These are phyloP conservation scores for Saturnia japonica DNA, from an alignment of 2,888 invertebrate species.

Conservation along the genomic window DNA sequence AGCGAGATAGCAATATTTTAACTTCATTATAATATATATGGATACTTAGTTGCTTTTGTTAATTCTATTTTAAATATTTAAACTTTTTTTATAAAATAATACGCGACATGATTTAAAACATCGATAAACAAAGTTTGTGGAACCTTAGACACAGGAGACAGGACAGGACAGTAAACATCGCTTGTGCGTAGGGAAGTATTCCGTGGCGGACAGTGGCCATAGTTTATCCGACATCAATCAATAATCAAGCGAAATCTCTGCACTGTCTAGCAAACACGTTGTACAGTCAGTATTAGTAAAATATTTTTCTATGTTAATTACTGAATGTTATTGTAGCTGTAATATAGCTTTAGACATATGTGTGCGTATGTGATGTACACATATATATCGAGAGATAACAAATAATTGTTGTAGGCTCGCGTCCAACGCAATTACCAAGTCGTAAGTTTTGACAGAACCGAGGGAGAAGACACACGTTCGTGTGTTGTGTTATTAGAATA, in stretches of 20 bases:
- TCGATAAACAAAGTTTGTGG: not conserved
- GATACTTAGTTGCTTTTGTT: not conserved
- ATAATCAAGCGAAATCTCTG: not conserved
- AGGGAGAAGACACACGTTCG: not conserved
- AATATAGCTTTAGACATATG: not conserved
- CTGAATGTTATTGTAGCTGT: not conserved
- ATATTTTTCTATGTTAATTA: not conserved
- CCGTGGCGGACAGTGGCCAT: not conserved
- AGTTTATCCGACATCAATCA: not conserved
- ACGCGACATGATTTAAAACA: not conserved
- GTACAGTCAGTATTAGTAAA: not conserved
- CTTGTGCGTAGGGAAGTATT: not conserved
- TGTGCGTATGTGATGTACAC: not conserved
- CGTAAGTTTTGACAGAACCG: slow-evolving; percentile 7
- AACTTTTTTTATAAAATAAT: not conserved
- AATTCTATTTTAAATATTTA: not conserved
- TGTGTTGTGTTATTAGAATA: slow-evolving; percentile 3
- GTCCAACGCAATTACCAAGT: not conserved
- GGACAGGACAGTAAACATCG: not conserved
- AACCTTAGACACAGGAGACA: not conserved
- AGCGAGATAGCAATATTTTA: too few species aligned
- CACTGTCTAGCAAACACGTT: too few species aligned
- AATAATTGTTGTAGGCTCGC: not conserved
- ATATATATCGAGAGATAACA: not conserved
- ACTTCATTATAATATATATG: not conserved